Evolutionary conservation across 2,797 vertebrate species (phyloP), one percentile per base, ranked within the genome.

Genomic region (Iguana delicatissima): DNA sequence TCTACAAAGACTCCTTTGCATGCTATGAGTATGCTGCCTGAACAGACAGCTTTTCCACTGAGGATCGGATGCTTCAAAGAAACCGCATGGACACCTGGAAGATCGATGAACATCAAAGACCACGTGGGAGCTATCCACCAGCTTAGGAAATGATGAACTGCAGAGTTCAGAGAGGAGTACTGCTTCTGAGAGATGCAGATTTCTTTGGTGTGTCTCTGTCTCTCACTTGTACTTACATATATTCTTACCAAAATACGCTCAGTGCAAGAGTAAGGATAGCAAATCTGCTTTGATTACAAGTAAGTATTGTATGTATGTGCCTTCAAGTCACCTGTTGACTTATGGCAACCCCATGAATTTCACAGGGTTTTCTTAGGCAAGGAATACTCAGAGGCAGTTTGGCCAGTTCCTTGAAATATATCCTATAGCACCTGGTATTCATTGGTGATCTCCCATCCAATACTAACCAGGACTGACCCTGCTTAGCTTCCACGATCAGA

Each of bases 81-180:
- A 92, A 84, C 59, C 46, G 76, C 79, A 77, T 67, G 90, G 84
- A 90, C 80, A 94, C 38, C 90, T 93, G 89, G 91, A 91, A 88
- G 91, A 4, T 50, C 62, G 80, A 57, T 82, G 88, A 4, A 6
- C 80, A 90, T 38, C 80, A 91, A 88, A 93, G 91, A 64, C 80
- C 64, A 62, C 52, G 89, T 55, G 89, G 87, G 92, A 95, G 50
- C 24, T 77, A 72, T 84, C 69, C 89, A 90, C 42, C 81, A 62
- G 79, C 85, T 94, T 62, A 26, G 42, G 18, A 80, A 87, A 92
- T 84, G 64, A 92, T 64, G 89, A 91, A 91, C 46, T 79, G 12
- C 52, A 42, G n/a, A 4, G 87, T 92, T 59, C 57, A 82, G 86
- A 18, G 20, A 92, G 89, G 59, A 92, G 81, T 82, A 76, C 3